Conservation (phyloP, 2,797 vertebrate species). For the Cyclopterus lumpus region DNA sequence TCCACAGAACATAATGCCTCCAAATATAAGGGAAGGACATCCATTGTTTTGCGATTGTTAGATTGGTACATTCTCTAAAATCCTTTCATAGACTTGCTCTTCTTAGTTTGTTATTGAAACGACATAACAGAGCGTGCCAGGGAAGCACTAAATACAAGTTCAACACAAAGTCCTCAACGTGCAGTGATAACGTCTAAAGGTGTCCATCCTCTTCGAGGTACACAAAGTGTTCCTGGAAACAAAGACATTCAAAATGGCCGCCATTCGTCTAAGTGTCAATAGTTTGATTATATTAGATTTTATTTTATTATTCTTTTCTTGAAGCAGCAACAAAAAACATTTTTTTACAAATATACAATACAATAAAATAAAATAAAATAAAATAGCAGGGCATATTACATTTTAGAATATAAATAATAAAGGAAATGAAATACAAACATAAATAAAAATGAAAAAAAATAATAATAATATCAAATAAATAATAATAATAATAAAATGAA, state of each 20-base stretch:
- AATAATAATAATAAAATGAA: too few species aligned
- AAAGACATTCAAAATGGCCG: neutral
- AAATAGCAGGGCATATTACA: too few species aligned
- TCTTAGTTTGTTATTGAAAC: neutral
- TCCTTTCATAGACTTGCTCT: neutral
- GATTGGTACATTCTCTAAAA: neutral
- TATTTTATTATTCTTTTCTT: too few species aligned
- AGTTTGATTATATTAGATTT: too few species aligned
- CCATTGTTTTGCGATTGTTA: neutral
- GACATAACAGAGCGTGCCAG: neutral
- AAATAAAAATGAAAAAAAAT: too few species aligned
- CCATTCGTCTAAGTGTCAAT: neutral
- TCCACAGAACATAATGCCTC: neutral
- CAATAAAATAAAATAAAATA: too few species aligned
- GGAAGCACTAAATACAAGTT: neutral
- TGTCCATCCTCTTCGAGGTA: neutral
- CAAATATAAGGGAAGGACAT: slow-evolving; percentile 3
- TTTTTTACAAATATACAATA: too few species aligned
- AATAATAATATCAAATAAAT: too few species aligned
- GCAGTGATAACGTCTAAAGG: too few species aligned
- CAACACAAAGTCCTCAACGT: neutral
- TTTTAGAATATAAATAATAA: too few species aligned
- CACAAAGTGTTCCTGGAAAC: neutral
- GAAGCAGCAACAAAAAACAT: too few species aligned
- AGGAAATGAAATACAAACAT: too few species aligned